These are phyloP conservation scores for Yasuhikotakia modesta DNA, from an alignment of 2,797 vertebrate genomes.

Conservation along the genomic window DNA sequence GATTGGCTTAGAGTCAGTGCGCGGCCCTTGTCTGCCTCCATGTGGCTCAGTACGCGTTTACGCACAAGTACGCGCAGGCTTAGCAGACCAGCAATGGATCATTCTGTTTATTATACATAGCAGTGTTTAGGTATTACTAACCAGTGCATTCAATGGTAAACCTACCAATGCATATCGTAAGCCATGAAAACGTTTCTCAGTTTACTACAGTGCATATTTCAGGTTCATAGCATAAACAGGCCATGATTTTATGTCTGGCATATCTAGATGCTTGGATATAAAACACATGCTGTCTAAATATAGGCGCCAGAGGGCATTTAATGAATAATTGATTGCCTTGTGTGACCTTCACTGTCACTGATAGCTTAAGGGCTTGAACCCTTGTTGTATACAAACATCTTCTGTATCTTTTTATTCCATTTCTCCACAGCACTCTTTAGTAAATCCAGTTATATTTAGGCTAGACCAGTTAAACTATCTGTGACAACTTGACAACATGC, in stretches of 20 bases:
- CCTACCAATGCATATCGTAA: neutral
- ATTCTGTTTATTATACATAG: neutral
- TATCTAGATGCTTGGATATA: neutral
- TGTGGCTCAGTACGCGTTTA: too few relatives aligned
- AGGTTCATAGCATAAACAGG: neutral
- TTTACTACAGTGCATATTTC: neutral
- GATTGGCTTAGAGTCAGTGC: neutral
- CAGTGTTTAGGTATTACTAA: too few relatives aligned
- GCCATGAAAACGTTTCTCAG: neutral
- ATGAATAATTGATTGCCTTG: constrained; percentile 40
- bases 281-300: neutral
- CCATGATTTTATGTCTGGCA: too few relatives aligned
- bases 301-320: constrained; percentile 24
- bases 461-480: neutral
- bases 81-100: too few relatives aligned
- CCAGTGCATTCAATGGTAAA: too few relatives aligned
- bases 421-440: neutral
- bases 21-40: constrained; percentile 1
- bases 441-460: neutral
- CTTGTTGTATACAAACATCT: neutral
- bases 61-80: too few relatives aligned
- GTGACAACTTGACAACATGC: neutral
- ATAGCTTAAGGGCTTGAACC: constrained; percentile 1
- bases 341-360: constrained; percentile 19
- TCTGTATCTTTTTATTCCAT: neutral